Evolutionary conservation across 2,113 vertebrate genomes (phyloP), one percentile per base, ranked within the genome.

Genomic region (Polypterus senegalus): DNA sequence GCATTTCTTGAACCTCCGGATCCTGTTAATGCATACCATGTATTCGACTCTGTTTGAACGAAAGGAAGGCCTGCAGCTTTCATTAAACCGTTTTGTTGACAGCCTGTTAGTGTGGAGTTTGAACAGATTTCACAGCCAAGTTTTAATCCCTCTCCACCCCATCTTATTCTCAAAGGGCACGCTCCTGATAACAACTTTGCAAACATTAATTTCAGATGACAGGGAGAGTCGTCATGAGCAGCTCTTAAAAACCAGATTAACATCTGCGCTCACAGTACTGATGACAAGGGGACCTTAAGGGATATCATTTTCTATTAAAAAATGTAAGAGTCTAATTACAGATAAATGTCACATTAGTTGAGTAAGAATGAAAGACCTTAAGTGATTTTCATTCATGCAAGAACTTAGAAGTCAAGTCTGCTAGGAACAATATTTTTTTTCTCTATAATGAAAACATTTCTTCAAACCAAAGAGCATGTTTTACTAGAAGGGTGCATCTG

Each of bases 201-300:
- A n/a, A 63, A 62, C 52, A 62, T 74, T 83, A 80, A 83, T 82
- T 82, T 70, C 65, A 67, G 69, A 75, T 81, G 81, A 81, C 79
- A 80, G 80, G 63, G 65, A 65, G 72, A 77, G 79, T 80, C 77
- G 80, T 70, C 63, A 9, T 70, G 71, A 72, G 70, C 77, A 70
- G 74, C 79, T 78, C 67, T 66, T 51, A 8, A 62, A 27, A 66
- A 71, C 73, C 76, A 66, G 77, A 83, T 84, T 81, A 83, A 76
- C 77, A 72, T 82, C 77, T 74, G 74, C 74, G 74, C 77, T 78
- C 63, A 70, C 79, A 79, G 79, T 83, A 78, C 79, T 79, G 77
- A 80, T 81, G 81, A 83, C 80, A 83, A 70, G 70, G 27, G 66
- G 77, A 83, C 82, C 80, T 83, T 81, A 83, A 83, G 82, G 79